Base-by-base conservation (phyloP, 2,797 vertebrate species). In the Borostomias antarcticus region DNA sequence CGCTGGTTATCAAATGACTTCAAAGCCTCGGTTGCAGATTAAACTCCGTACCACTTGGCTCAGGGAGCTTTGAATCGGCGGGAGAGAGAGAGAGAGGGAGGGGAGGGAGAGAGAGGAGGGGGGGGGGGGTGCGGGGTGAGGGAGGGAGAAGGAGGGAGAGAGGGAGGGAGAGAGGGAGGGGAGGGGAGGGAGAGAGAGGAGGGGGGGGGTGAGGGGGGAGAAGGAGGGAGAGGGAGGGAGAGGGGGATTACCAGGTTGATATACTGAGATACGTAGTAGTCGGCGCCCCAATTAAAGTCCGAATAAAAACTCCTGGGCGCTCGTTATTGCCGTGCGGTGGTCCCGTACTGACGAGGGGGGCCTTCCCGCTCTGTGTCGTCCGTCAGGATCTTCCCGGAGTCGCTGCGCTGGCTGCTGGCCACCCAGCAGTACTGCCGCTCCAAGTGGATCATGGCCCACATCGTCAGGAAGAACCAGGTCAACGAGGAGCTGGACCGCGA, bases 351-450 rank as follows among this genome's bases (percentile, higher is more conserved):
- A 76, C 21, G 2, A 72, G 62, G 72, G 62, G 72, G 69, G 57
- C 48, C 74, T 62, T 68, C n/a, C 40, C 40, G 17, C 2, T 76
- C 56, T 57, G 5, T 84, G 57, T 76, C 5, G 70, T 70, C 53
- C 32, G 1, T 51, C 84, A 99, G 97, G 93, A 84, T 98, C 86
- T 97, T 99, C 82, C 97, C 97, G n/a, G 97, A 99, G 89, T 99
- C 97, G 57, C 92, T 98, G 79, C 93, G 96, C 61, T 99, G 97
- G 97, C 89, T 98, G 66, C 92, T 99, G 81, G 95, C 97, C 69
- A 99, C 97, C 2, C 94, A 96, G 69, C 96, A 99, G 76, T 98
- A 95, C 79, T 83, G 92, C 63, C 88, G 94, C 43, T 94, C 96
- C 53, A 98, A 96, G 85, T 93, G 93, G 72, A 90, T 97, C 77